These are phyloP conservation scores for Drosophila willistoni DNA, from an alignment of 1,140 invertebrate genomes.

Conservation along the genomic window DNA sequence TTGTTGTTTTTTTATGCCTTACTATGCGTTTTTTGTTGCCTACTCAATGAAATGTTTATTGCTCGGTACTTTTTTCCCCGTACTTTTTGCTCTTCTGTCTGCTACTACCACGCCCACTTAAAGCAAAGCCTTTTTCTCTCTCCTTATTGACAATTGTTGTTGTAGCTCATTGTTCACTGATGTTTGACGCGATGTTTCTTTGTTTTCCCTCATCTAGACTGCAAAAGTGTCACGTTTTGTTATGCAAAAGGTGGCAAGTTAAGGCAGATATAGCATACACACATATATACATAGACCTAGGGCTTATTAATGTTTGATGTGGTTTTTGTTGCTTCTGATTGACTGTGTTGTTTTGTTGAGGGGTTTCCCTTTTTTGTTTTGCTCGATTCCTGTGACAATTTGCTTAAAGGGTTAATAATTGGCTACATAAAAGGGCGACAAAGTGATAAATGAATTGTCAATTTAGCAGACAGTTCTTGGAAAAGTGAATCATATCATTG, in stretches of 20 bases:
- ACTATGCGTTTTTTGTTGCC: constrained; percentile 50
- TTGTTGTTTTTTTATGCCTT: constrained; percentile 45
- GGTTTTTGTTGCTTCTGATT: constrained; percentile 38
- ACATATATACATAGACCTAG: constrained; percentile 2
- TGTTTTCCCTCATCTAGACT: background rate
- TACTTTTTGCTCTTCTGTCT: background rate
- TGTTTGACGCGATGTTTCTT: constrained; percentile 9
- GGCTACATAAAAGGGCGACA: constrained; percentile 3
- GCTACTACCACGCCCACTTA: constrained; percentile 15
- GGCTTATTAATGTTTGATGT: constrained; percentile 47
- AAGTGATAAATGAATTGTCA: constrained; percentile 10
- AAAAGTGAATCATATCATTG: background rate
- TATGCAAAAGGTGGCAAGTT: constrained; percentile 21
- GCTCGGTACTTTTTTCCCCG: constrained; percentile 46
- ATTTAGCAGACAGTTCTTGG: background rate
- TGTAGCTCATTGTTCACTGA: constrained; percentile 2
- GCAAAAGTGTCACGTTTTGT: constrained; percentile 24
- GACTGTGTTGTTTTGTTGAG: constrained; percentile 27
- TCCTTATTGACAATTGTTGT: constrained; percentile 6
- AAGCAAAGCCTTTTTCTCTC: constrained; percentile 28
- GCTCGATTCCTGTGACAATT: constrained; percentile 22
- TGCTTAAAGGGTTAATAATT: constrained; percentile 21
- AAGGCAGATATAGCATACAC: background rate
- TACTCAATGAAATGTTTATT: constrained; percentile 59
- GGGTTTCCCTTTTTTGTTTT: background rate